Evolutionary conservation across 2,113 vertebrate species (phyloP), one percentile per base, ranked within the genome.

Genomic region (Dromas ardeola): DNA sequence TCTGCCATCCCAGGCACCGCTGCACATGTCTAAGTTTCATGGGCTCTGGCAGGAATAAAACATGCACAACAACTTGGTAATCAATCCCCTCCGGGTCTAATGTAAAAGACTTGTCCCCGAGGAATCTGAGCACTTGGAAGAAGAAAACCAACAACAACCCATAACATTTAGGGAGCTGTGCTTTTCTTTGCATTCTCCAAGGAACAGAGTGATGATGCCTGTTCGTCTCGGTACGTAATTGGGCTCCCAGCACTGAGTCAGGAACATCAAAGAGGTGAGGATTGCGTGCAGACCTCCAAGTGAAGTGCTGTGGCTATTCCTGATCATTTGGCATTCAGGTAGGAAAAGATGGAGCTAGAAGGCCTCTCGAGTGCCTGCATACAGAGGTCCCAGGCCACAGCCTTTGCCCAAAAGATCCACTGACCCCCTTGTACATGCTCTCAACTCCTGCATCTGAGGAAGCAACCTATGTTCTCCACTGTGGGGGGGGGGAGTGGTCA

Each of bases 261-360:
- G 55, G n/a, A 93, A 87, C 40, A 84, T 89, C 69, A 94, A 84
- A 96, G 77, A 78, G 43, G n/a, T 67, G 47, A 93, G 36, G 21
- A 69, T 30, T 81, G 21, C 0, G 8, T 2, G 1, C 32, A 94
- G 62, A 66, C 38, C 47, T 83, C 32, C 18, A 62, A 58, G 53
- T 61, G 62, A 86, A 74, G 38, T 4, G 0, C 61, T 89, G 43
- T 43, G 53, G 9, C 58, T 81, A 13, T 14, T 95, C 29, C 34
- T 62, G 55, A 78, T 52, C 34, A 23, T 81, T 67, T 38, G 22
- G 9, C 65, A 34, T 79, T 88, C n/a, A 32, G 45, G 15, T 21
- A 38, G 29, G n/a, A 85, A 29, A 61, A 95, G 23, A 22, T 18
- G 16, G 30, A 76, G 27, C 47, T 65, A 61, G 56, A 67, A 76